These are phyloP conservation scores for Elachura formosa DNA, from an alignment of 2,113 vertebrate species.

Conservation along the genomic window DNA sequence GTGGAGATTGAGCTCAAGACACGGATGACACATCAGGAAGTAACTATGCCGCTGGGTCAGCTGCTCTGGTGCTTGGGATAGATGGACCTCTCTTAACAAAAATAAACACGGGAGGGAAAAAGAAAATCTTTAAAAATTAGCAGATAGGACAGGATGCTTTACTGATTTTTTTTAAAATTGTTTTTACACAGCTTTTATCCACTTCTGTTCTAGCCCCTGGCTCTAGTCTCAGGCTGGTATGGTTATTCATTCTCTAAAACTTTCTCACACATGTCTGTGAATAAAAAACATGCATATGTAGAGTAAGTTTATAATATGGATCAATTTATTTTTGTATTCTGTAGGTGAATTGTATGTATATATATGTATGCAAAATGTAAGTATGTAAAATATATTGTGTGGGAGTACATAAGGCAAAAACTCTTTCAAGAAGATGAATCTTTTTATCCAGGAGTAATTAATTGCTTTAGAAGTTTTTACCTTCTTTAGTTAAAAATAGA, in stretches of 20 bases:
- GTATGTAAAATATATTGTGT: conserved; percentile 59
- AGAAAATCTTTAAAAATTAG: background rate
- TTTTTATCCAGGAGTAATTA: conserved; percentile 33
- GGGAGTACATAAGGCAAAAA: conserved; percentile 43
- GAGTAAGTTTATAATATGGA: conserved; percentile 43
- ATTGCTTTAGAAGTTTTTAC: conserved; percentile 51
- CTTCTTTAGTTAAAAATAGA: conserved; percentile 65
- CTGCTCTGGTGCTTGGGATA: background rate
- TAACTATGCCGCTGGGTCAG: background rate
- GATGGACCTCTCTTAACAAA: background rate
- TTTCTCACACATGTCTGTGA: conserved; percentile 51
- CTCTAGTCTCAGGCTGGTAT: background rate
- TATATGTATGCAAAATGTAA: conserved; percentile 57
- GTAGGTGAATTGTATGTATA: conserved; percentile 44
- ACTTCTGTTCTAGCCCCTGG: background rate
- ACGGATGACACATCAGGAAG: background rate
- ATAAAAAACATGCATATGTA: conserved; percentile 53
- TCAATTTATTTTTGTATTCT: conserved; percentile 57
- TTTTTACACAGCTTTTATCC: background rate
- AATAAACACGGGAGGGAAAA: background rate
- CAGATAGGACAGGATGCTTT: background rate
- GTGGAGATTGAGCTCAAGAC: background rate
- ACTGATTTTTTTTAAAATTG: no score
- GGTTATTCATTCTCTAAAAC: conserved; percentile 21
- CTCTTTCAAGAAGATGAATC: conserved; percentile 54